These are phyloP conservation scores for Cosmia pyralina DNA, from an alignment of 2,888 invertebrate genomes.

Conservation along the genomic window DNA sequence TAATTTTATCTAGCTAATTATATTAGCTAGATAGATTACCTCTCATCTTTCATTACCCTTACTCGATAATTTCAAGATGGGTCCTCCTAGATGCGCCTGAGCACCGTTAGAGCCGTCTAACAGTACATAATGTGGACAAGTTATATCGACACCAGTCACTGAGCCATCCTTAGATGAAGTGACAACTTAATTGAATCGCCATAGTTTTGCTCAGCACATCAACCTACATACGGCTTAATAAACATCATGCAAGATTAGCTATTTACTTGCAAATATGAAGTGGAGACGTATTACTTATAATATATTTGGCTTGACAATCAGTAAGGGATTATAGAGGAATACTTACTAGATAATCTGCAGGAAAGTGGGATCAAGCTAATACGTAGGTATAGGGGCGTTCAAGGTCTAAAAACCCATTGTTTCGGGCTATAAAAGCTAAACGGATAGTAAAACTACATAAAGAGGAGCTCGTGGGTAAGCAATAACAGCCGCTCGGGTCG, in stretches of 20 bases:
- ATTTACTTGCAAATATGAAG: conserved; percentile 36
- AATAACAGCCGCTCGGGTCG: no score
- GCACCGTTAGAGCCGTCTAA: conserved; percentile 78
- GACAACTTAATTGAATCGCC: conserved; percentile 61
- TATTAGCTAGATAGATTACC: background rate
- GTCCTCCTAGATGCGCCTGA: conserved; percentile 41
- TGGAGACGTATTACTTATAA: no score
- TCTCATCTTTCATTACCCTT: background rate
- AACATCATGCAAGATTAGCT: conserved; percentile 32
- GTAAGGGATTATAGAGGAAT: no score
- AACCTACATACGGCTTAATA: conserved; percentile 40
- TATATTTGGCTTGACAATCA: no score
- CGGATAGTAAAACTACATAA: no score
- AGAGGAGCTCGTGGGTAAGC: no score
- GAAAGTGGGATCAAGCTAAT: no score
- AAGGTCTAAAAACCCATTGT: no score
- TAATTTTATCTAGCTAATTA: background rate
- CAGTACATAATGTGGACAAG: conserved; percentile 77
- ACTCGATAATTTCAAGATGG: conserved; percentile 36
- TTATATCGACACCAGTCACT: conserved; percentile 70
- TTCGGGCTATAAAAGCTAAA: no score
- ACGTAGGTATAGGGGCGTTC: no score
- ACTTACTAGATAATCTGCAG: no score
- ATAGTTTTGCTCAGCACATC: conserved; percentile 44
- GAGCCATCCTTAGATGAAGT: conserved; percentile 53